Conservation (phyloP, 2,888 invertebrate genomes). For the Phragmatobia fuliginosa region DNA sequence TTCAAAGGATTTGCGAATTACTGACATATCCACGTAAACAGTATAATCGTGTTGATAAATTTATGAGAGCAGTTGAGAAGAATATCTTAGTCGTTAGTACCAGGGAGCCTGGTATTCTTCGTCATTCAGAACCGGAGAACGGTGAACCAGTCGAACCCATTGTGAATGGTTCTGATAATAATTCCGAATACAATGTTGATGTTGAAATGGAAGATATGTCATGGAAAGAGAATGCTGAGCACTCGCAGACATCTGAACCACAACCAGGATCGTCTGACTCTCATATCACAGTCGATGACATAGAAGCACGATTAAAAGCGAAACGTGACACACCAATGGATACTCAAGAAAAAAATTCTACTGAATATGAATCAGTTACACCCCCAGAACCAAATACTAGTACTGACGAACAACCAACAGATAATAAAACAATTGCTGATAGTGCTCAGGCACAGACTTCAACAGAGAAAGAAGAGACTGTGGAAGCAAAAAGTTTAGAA, state of each 20-base stretch:
- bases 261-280: constrained; percentile 79
- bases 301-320: constrained; percentile 78
- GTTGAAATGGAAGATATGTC: constrained; percentile 85
- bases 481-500: constrained; percentile 44
- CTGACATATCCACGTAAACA: constrained; percentile 96
- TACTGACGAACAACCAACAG: constrained; percentile 57
- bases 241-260: constrained; percentile 67
- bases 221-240: constrained; percentile 78
- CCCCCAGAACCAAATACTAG: constrained; percentile 68
- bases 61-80: constrained; percentile 98
- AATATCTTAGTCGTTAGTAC: constrained; percentile 95
- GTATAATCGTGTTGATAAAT: constrained; percentile 98
- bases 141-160: constrained; percentile 88
- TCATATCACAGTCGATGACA: constrained; percentile 76
- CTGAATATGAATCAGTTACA: constrained; percentile 71
- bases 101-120: constrained; percentile 88
- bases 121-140: constrained; percentile 88
- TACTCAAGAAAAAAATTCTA: constrained; percentile 63
- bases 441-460: constrained; percentile 47
- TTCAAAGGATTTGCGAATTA: constrained; percentile 98
- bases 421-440: constrained; percentile 50
- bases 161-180: constrained; percentile 87
- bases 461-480: constrained; percentile 51
- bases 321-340: constrained; percentile 77
- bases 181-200: constrained; percentile 84